Evolutionary conservation across 2,888 invertebrate species (phyloP).

Genomic region (Cheiracanthium punctorium): DNA sequence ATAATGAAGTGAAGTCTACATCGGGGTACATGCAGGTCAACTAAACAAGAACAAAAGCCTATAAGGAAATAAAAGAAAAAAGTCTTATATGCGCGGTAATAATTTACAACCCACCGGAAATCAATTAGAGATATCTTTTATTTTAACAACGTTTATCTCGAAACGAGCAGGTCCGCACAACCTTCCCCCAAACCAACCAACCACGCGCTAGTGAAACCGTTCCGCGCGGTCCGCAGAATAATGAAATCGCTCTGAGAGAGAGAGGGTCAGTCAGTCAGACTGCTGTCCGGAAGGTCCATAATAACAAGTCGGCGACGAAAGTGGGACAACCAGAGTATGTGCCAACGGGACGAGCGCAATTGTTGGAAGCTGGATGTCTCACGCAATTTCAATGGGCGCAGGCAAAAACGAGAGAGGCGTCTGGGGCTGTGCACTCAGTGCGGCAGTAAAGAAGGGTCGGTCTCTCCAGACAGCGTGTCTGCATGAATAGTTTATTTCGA

Average conservation of each 20-base stretch:
- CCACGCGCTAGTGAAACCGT: slow-evolving; percentile 10
- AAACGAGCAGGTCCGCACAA: background rate
- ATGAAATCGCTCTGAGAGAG: background rate
- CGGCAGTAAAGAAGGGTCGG: too few species aligned
- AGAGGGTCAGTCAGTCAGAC: background rate
- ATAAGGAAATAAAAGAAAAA: too few species aligned
- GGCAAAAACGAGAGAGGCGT: too few species aligned
- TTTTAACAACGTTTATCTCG: background rate
- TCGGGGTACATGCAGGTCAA: too few species aligned
- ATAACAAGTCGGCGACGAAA: background rate
- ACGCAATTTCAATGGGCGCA: background rate
- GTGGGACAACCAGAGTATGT: background rate
- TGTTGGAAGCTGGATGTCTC: background rate
- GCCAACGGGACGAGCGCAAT: slow-evolving; percentile 1
- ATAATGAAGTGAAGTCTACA: too few species aligned
- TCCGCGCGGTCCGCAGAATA: background rate
- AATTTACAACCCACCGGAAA: too few species aligned
- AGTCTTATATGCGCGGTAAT: too few species aligned
- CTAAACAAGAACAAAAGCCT: too few species aligned
- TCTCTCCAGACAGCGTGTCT: too few species aligned
- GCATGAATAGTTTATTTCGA: too few species aligned
- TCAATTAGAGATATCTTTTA: background rate
- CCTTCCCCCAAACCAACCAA: background rate
- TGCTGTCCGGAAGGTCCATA: slow-evolving; percentile 2
- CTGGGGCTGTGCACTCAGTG: background rate